phyloP scores from a whole-genome alignment of 2,888 invertebrate genomes.

The Linyphia triangularis region DNA sequence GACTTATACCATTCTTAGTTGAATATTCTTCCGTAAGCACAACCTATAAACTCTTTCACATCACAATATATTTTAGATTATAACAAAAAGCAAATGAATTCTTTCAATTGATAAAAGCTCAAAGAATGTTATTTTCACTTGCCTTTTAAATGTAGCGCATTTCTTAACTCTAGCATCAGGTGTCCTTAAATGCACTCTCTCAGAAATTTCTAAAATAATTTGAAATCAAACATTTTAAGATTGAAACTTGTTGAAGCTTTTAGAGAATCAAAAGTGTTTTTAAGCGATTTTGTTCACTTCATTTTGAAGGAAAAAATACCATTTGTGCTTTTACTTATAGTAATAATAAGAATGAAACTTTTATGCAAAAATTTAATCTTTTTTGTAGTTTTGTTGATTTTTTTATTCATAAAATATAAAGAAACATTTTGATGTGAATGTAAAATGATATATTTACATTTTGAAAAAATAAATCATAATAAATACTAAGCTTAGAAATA shows the following conservation, averaged over 20 bases:
- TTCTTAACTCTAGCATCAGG: neutral
- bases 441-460: too few species aligned
- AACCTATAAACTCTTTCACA: neutral
- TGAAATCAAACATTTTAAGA: neutral
- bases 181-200: constrained; percentile 4
- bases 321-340: neutral
- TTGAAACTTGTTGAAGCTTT: constrained; percentile 2
- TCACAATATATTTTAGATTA: neutral
- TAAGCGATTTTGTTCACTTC: neutral
- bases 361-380: too few species aligned
- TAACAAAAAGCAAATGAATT: neutral
- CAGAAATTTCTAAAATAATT: constrained; percentile 1
- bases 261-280: neutral
- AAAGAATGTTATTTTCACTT: neutral
- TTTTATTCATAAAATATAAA: too few species aligned
- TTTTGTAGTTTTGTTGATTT: too few species aligned
- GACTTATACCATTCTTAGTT: neutral
- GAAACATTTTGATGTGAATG: too few species aligned
- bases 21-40: neutral
- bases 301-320: neutral
- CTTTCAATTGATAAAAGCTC: neutral
- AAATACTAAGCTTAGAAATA: too few species aligned
- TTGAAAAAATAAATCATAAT: too few species aligned
- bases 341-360: neutral
- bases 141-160: constrained; percentile 5